These are phyloP conservation scores for Trachelus stipa DNA, from an alignment of 2,888 invertebrate species.

Conservation along the genomic window DNA sequence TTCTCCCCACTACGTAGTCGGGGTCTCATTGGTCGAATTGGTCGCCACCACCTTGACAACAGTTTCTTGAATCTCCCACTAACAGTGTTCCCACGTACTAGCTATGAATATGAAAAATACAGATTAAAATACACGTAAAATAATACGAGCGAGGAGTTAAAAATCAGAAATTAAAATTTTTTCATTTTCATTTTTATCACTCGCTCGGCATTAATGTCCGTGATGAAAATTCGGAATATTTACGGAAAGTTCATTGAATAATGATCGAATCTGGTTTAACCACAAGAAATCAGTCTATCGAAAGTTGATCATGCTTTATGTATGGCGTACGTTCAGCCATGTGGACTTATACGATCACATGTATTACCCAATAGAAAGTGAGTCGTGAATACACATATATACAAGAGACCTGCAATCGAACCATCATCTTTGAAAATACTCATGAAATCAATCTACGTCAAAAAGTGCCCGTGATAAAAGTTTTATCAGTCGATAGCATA, in stretches of 20 bases:
- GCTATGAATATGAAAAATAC: too few species aligned
- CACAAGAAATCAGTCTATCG: slow-evolving; percentile 39
- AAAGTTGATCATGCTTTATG: slow-evolving; percentile 55
- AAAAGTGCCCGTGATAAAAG: neutral
- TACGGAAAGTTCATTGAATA: neutral
- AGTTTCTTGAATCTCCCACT: neutral
- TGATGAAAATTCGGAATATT: neutral
- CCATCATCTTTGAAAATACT: neutral
- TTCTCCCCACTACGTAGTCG: slow-evolving; percentile 1
- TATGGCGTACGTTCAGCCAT: slow-evolving; percentile 35
- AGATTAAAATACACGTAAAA: neutral
- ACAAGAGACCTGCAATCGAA: neutral
- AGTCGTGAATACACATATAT: slow-evolving; percentile 6
- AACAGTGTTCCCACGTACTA: neutral
- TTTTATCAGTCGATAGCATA: neutral
- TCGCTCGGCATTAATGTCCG: neutral
- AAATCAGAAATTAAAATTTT: neutral
- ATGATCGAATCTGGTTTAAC: neutral
- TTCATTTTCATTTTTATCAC: neutral
- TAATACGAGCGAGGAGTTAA: neutral
- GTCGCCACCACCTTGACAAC: neutral
- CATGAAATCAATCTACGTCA: neutral
- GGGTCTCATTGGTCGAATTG: neutral
- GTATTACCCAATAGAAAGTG: slow-evolving; percentile 54
- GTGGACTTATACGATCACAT: slow-evolving; percentile 41